Evolutionary conservation across 1,140 invertebrate genomes (phyloP), one percentile per base, ranked within the genome.

Genomic region (Danaus plexippus): DNA sequence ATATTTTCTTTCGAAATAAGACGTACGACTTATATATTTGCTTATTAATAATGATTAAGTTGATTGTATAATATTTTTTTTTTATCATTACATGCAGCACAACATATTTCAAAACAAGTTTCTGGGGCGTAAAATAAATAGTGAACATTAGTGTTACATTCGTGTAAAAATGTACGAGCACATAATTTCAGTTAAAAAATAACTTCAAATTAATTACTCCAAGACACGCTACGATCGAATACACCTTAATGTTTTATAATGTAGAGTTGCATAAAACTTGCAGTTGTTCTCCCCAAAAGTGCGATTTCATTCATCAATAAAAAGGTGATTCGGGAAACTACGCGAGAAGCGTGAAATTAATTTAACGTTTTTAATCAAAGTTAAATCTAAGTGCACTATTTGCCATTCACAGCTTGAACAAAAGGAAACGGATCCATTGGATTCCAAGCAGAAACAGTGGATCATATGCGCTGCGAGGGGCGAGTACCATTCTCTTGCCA

Each of bases 401-500:
- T 51, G 11, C 9, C 22, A 32, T 61, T 12, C 59, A 58, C 45
- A 81, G 80, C 47, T 84, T 52, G 79, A 80, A 51, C 77, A 74
- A 15, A 85, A 85, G 56, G 82, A 85, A 51, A 62, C 58, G 1
- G 82, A 83, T 40, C 83, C 89, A 63, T 67, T 90, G 64, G 89
- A 91, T 67, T 88, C 88, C 44, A 93, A 95, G 64, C 91, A 93
- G 57, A 92, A 93, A 67, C 94, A 95, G 83, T 97, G 95, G 95
- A 91, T 96, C 66, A 89, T 96, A 12, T 91, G 91, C 66, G 92
- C 95, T 41, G 92, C 95, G 22, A 90, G 92, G 71, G 92, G 92
- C 45, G 94, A 96, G 74, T 96, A 96, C 77, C 94, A 95, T 63
- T 90, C 92, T 44, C 77, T 97, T 49, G 91, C 93, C 15, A 95